Evolutionary conservation across 2,113 vertebrate genomes (phyloP).

Genomic region (Circaetus gallicus): DNA sequence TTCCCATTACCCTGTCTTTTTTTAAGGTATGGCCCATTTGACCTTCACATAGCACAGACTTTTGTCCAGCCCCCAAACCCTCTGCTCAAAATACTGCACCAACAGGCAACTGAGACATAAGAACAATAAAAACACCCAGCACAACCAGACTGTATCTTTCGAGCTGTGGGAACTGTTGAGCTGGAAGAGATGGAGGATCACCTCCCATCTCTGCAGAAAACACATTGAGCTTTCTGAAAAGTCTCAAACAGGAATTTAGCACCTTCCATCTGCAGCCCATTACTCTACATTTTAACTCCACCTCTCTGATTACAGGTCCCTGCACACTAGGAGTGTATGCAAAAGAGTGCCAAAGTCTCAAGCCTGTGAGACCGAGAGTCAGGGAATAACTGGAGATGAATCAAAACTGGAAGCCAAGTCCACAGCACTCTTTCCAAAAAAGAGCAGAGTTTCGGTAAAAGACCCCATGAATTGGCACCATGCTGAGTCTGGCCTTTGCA

Average conservation of each 20-base stretch:
- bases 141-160: background rate
- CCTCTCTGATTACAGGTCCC: background rate
- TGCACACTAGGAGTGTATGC: background rate
- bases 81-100: background rate
- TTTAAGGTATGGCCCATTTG: background rate
- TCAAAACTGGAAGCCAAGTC: background rate
- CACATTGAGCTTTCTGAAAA: background rate
- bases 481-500: background rate
- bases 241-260: background rate
- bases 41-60: background rate
- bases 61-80: background rate
- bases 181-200: background rate
- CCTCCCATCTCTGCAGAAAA: background rate
- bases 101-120: background rate
- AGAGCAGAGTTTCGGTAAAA: background rate
- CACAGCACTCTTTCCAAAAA: background rate
- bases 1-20: background rate
- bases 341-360: background rate
- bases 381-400: background rate
- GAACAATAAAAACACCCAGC: background rate
- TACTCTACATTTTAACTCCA: background rate
- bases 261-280: constrained; percentile 7
- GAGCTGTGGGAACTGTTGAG: background rate
- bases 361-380: background rate
- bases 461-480: background rate